phyloP scores from a whole-genome alignment of 2,113 vertebrate genomes.

The Chamaetylas fuelleborni region DNA sequence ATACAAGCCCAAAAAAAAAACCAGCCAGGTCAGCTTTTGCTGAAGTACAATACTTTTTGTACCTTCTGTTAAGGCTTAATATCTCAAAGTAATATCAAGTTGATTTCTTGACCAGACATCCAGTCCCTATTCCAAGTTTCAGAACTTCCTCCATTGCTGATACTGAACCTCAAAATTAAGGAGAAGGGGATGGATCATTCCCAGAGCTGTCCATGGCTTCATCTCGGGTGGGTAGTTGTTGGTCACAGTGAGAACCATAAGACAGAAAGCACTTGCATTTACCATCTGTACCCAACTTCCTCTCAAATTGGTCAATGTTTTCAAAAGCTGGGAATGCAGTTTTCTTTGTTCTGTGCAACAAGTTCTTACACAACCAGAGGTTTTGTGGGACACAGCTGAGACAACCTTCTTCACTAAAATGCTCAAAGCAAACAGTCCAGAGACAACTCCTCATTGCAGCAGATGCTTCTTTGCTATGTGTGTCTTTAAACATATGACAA shows the following conservation, averaged over 20 bases:
- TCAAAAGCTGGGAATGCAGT: neutral
- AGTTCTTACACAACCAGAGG: neutral
- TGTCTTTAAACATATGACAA: neutral
- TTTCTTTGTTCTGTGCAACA: neutral
- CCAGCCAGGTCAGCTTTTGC: neutral
- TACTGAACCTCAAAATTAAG: neutral
- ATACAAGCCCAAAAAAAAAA: neutral
- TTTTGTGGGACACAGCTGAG: neutral
- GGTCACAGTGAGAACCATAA: neutral
- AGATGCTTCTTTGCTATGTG: neutral
- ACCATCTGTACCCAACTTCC: neutral
- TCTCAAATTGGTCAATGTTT: neutral
- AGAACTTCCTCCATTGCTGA: neutral
- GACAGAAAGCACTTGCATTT: neutral
- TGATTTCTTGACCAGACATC: neutral
- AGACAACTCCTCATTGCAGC: neutral
- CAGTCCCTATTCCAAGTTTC: neutral
- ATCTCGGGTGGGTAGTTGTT: neutral
- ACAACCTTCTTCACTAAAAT: neutral
- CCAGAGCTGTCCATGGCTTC: neutral
- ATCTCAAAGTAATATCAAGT: neutral
- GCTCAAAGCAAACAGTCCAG: neutral
- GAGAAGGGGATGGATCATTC: neutral
- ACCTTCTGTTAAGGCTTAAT: neutral
- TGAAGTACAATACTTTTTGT: neutral